These are phyloP conservation scores for Lacanobia oleracea DNA, from an alignment of 2,888 invertebrate genomes.

Conservation along the genomic window DNA sequence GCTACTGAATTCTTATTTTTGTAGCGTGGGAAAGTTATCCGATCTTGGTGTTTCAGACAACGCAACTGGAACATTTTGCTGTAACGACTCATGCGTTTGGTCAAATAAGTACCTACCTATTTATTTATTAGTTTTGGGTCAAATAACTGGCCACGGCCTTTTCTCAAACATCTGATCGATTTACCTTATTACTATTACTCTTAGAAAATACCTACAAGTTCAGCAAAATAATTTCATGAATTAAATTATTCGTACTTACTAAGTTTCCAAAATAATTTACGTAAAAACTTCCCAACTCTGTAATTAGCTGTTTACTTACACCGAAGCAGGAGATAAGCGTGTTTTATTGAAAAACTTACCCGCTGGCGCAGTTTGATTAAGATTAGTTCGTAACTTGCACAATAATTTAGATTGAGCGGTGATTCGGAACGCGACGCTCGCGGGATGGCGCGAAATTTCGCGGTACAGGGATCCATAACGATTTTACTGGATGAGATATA, in stretches of 20 bases:
- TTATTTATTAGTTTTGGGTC: no score
- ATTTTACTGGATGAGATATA: constrained; percentile 56
- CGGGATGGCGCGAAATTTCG: constrained; percentile 73
- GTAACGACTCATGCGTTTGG: no score
- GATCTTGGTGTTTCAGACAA: background rate
- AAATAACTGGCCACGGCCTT: background rate
- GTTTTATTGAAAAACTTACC: constrained; percentile 88
- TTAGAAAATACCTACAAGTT: background rate
- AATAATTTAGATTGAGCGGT: constrained; percentile 88
- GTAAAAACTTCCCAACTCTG: constrained; percentile 45
- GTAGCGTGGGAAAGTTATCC: background rate
- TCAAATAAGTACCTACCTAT: no score
- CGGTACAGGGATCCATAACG: constrained; percentile 68
- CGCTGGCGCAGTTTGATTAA: constrained; percentile 79
- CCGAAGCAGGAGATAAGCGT: constrained; percentile 77
- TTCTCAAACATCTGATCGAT: background rate
- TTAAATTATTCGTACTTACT: no score
- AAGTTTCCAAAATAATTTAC: constrained; percentile 25
- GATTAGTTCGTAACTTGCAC: constrained; percentile 86
- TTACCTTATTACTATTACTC: no score
- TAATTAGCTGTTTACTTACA: constrained; percentile 62
- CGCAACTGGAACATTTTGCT: no score
- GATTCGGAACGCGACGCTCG: constrained; percentile 75
- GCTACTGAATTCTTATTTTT: background rate
- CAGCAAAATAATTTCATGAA: no score